These are phyloP conservation scores for Trematomus bernacchii DNA, from an alignment of 2,797 vertebrate genomes.

Conservation along the genomic window DNA sequence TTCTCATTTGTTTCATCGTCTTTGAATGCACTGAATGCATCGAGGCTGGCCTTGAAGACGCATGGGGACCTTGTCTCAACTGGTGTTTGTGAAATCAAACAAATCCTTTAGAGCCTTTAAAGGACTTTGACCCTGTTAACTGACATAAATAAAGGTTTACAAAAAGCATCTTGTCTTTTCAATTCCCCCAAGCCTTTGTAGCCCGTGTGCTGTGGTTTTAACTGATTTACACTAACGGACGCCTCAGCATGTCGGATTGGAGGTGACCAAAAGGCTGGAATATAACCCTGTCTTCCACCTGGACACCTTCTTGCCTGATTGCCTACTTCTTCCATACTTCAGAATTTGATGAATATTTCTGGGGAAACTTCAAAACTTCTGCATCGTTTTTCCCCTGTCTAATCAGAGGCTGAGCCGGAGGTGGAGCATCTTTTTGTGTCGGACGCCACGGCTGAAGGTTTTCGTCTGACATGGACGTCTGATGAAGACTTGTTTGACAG, in stretches of 20 bases:
- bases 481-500: slow-evolving; percentile 93
- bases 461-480: slow-evolving; percentile 94
- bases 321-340: slow-evolving; percentile 41
- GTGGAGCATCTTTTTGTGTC: slow-evolving; percentile 96
- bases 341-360: slow-evolving; percentile 34
- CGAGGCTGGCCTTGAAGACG: slow-evolving; percentile 41
- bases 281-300: slow-evolving; percentile 22
- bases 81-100: slow-evolving; percentile 11
- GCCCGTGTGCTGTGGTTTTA: slow-evolving; percentile 22
- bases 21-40: slow-evolving; percentile 70
- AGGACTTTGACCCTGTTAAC: slow-evolving; percentile 42
- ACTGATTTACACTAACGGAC: slow-evolving; percentile 59
- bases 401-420: slow-evolving; percentile 95
- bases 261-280: slow-evolving; percentile 31
- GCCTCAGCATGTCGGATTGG: slow-evolving; percentile 69
- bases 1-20: slow-evolving; percentile 48
- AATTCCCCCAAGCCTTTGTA: slow-evolving; percentile 18
- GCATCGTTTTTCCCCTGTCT: slow-evolving; percentile 66
- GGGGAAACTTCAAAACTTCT: slow-evolving; percentile 25
- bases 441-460: slow-evolving; percentile 89
- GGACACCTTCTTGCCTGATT: slow-evolving; percentile 39
- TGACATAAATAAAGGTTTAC: slow-evolving; percentile 53
- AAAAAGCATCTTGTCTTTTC: slow-evolving; percentile 48
- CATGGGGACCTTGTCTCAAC: slow-evolving; percentile 61
- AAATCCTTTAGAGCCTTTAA: background rate